Percentiles rank a stretch among this genome's conserved stretches.
Evolutionary conservation across 2,888 invertebrate species (phyloP).

Genomic region (Noctua pronuba): DNA sequence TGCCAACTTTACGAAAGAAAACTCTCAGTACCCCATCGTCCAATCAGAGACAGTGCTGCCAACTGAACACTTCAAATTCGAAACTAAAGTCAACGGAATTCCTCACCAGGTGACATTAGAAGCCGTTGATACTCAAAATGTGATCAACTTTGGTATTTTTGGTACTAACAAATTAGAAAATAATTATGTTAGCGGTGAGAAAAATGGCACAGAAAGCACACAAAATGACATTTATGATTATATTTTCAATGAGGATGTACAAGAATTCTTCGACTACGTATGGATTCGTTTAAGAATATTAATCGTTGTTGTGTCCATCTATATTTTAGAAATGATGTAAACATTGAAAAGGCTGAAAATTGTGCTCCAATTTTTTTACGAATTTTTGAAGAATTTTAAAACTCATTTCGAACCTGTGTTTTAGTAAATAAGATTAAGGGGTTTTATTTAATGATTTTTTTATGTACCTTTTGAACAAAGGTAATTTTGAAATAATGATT

Average conservation of each 20-base stretch:
- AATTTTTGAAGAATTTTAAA: conserved; percentile 2
- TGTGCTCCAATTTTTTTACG: neutral
- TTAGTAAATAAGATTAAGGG: neutral
- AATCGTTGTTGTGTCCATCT: conserved; percentile 84
- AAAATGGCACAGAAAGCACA: conserved; percentile 56
- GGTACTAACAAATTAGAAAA: conserved; percentile 74
- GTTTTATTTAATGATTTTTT: conserved; percentile 5
- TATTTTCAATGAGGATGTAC: conserved; percentile 78
- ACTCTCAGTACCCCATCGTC: conserved; percentile 77
- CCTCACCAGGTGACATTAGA: conserved; percentile 70
- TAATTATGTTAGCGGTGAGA: conserved; percentile 20
- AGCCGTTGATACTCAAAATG: conserved; percentile 68
- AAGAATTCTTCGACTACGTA: conserved; percentile 84
- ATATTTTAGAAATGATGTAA: conserved; percentile 87
- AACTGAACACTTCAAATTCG: conserved; percentile 70
- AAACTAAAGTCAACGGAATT: conserved; percentile 57
- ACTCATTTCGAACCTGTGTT: conserved; percentile 1
- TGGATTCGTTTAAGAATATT: conserved; percentile 84
- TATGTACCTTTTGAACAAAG: conserved; percentile 22
- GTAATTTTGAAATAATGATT: neutral
- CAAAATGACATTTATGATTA: conserved; percentile 72
- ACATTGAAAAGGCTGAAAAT: neutral
- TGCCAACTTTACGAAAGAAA: conserved; percentile 75
- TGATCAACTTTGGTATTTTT: conserved; percentile 78
- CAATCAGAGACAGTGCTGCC: conserved; percentile 66